Evolutionary conservation across 2,797 vertebrate genomes (phyloP).

Genomic region (Lacerta agilis): DNA sequence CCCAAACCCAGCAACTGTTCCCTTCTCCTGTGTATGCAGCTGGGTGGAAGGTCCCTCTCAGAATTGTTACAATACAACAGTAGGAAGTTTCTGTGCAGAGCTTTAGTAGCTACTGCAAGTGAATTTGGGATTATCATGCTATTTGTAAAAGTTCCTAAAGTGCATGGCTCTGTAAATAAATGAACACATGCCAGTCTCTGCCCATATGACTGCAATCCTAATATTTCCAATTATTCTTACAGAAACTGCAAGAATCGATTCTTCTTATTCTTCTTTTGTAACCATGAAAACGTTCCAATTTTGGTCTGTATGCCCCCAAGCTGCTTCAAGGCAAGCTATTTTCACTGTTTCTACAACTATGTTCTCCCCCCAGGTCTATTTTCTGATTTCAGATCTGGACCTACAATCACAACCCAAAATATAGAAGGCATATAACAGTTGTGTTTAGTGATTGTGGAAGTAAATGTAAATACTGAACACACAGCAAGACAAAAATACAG

Average conservation of each 20-base stretch:
- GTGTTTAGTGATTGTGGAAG: slow-evolving; percentile 67
- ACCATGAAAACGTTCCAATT: neutral
- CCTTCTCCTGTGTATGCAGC: too few relatives aligned
- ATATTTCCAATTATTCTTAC: neutral
- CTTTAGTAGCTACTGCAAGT: neutral
- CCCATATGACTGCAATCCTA: neutral
- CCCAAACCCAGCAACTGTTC: too few relatives aligned
- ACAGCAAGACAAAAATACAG: slow-evolving; percentile 60
- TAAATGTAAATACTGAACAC: slow-evolving; percentile 67
- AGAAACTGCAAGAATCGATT: slow-evolving; percentile 10
- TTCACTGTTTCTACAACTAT: slow-evolving; percentile 59
- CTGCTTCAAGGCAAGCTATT: slow-evolving; percentile 35
- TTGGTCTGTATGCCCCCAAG: slow-evolving; percentile 42
- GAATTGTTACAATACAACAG: neutral
- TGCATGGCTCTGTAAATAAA: neutral
- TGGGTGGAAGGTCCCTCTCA: neutral
- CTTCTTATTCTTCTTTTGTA: slow-evolving; percentile 38
- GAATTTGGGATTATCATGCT: neutral
- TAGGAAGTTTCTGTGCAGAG: neutral
- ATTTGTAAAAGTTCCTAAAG: neutral
- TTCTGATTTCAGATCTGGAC: slow-evolving; percentile 65
- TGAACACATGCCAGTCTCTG: neutral
- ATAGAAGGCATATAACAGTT: slow-evolving; percentile 55
- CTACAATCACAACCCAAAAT: slow-evolving; percentile 61
- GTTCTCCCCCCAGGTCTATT: slow-evolving; percentile 47